Conservation (phyloP, 1,140 invertebrate species). For the Rhyzopertha dominica region DNA sequence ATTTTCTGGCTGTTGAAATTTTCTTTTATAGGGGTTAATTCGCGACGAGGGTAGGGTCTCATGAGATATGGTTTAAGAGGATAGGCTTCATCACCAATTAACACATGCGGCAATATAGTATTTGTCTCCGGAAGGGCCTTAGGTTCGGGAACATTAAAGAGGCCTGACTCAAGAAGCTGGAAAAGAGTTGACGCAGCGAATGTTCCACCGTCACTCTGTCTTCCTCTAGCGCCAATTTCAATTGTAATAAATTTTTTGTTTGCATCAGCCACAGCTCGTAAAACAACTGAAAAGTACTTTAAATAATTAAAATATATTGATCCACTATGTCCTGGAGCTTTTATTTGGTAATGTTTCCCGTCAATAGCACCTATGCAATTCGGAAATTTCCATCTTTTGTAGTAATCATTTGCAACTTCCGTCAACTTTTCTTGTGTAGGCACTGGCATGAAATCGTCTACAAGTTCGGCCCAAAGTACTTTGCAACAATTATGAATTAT, state of each 20-base stretch:
- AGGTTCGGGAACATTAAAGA: conserved; percentile 2
- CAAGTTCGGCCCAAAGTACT: conserved; percentile 8
- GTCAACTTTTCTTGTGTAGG: conserved; percentile 9
- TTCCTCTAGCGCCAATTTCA: conserved; percentile 9
- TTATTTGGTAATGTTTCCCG: conserved; percentile 11
- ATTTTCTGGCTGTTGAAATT: conserved; percentile 11
- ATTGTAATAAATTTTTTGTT: conserved; percentile 17
- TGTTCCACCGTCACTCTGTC: conserved; percentile 12
- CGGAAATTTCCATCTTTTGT: conserved; percentile 12
- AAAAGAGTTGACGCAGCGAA: conserved; percentile 1
- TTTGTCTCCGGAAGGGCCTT: conserved; percentile 3
- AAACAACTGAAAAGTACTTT: conserved; percentile 12
- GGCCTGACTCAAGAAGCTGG: conserved; percentile 1
- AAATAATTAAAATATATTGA: conserved; percentile 15
- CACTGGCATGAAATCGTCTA: conserved; percentile 7
- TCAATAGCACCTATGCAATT: conserved; percentile 7
- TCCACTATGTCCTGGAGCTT: conserved; percentile 6
- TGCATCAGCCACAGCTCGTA: conserved; percentile 13
- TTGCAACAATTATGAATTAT: conserved; percentile 2
- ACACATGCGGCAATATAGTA: conserved; percentile 8
- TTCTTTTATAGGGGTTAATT: conserved; percentile 1
- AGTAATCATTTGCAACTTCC: conserved; percentile 4
- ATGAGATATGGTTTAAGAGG: conserved; percentile 12
- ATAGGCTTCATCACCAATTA: conserved; percentile 12
- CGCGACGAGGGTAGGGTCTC: conserved; percentile 7